Base-by-base conservation (phyloP, 2,113 vertebrate species). In the Deroptyus accipitrinus region DNA sequence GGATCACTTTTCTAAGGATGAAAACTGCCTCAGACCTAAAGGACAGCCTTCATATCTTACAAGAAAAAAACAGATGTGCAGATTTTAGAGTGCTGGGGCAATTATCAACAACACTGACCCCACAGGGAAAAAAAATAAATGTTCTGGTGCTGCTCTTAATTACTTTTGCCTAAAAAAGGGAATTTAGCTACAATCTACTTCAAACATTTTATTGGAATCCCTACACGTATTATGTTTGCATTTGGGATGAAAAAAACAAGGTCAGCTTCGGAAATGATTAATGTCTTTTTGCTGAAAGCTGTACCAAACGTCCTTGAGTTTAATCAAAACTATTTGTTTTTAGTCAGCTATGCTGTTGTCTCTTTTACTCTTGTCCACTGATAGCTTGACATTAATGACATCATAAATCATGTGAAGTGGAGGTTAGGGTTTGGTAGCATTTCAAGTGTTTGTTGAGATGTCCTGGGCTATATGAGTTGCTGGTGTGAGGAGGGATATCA, bases 261-360 rank as follows among this genome's bases (percentile, higher is more conserved):
- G 98, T 99, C 98, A 98, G 98, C 98, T 98, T 98, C 97, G 98
- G 98, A 99, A 98, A 98, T 99, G 99, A 99, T 99, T 98, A 99
- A 99, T 99, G 99, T 93, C 98, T 99, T 99, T 99, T 99, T 98
- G 98, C 98, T 98, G 98, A 99, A 99, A 99, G 99, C 98, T 99
- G 98, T 98, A 98, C 98, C 95, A 97, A 99, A 99, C 94, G 99
- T 99, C 99, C 99, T 99, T 99, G 99, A 99, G 98, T 99, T 99
- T 99, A 99, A 99, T 99, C 99, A 99, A 99, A 99, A 99, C 99
- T 99, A 99, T 99, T 99, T 99, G 98, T 99, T 99, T 99, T 99
- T 98, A 98, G 98, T 98, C 98, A 98, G 98, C 98, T 98, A 98
- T 98, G 98, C 98, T 98, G 98, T 98, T 99, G 98, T 99, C 98